These are phyloP conservation scores for Tursiops truncatus DNA, from an alignment of 2,113 vertebrate species.

Conservation along the genomic window DNA sequence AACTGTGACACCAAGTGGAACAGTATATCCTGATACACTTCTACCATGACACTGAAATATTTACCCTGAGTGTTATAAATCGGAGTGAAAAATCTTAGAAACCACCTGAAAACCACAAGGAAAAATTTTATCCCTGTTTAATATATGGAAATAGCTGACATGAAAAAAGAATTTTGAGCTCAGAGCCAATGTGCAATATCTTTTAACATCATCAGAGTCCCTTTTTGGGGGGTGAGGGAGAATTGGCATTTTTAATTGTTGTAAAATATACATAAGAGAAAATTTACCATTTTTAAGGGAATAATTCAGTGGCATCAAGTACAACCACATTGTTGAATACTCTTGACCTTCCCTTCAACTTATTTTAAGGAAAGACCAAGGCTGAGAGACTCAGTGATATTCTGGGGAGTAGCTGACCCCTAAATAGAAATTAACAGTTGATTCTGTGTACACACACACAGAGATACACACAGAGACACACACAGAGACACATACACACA, in stretches of 20 bases:
- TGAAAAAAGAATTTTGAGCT: background rate
- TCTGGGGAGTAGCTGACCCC: background rate
- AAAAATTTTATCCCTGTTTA: background rate
- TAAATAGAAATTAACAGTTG: background rate
- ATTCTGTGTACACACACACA: background rate
- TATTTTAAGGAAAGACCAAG: background rate
- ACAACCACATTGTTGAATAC: background rate
- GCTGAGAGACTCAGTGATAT: background rate
- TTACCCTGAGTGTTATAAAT: background rate
- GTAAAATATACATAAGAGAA: background rate
- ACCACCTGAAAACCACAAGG: background rate
- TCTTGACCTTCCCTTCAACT: background rate
- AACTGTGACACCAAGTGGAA: background rate
- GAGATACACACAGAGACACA: fast-evolving
- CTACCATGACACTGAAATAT: background rate
- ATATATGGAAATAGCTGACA: background rate
- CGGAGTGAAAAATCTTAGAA: background rate
- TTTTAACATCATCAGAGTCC: background rate
- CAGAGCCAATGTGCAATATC: background rate
- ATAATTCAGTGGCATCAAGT: background rate
- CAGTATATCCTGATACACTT: background rate
- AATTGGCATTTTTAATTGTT: background rate
- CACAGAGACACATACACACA: fast-evolving
- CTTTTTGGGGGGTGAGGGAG: background rate
- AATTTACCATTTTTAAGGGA: background rate